Evolutionary conservation across 2,113 vertebrate genomes (phyloP).

Genomic region (Chrysochloris asiatica): DNA sequence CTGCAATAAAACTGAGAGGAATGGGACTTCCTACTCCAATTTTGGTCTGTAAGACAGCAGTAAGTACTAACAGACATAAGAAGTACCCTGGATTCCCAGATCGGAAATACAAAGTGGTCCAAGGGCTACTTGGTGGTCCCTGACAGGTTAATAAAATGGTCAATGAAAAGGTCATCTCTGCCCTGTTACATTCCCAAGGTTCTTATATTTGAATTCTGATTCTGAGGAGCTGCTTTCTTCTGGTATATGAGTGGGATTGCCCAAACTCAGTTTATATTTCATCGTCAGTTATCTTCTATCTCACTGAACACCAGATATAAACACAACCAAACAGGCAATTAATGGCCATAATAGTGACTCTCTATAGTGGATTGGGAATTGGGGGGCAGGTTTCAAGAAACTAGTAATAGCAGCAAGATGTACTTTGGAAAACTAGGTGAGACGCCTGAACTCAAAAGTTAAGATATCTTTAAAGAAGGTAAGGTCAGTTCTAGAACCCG

Average conservation of each 20-base stretch:
- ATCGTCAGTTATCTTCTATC: not conserved
- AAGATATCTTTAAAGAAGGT: constrained; percentile 13
- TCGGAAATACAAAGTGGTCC: constrained; percentile 49
- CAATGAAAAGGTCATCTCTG: constrained; percentile 21
- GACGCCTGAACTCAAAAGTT: constrained; percentile 37
- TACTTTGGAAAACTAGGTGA: constrained; percentile 43
- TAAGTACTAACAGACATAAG: constrained; percentile 53
- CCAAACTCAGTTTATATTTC: not conserved
- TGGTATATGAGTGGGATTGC: not conserved
- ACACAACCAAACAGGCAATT: not conserved
- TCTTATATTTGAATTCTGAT: constrained; percentile 15
- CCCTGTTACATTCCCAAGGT: not conserved
- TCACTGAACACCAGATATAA: not conserved
- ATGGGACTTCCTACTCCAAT: constrained; percentile 30
- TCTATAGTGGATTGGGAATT: not conserved
- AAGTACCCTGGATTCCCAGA: constrained; percentile 58
- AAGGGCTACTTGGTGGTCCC: constrained; percentile 5
- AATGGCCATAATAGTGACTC: not conserved
- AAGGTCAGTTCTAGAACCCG: constrained; percentile 41
- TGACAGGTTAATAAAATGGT: not conserved
- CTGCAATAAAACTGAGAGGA: constrained; percentile 45
- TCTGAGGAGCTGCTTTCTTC: constrained; percentile 33
- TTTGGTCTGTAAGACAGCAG: constrained; percentile 55
- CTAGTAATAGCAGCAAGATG: not conserved
- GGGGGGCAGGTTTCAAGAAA: not conserved